Evolutionary conservation across 1,140 invertebrate genomes (phyloP).

Genomic region (Acromyrmex charruanus): DNA sequence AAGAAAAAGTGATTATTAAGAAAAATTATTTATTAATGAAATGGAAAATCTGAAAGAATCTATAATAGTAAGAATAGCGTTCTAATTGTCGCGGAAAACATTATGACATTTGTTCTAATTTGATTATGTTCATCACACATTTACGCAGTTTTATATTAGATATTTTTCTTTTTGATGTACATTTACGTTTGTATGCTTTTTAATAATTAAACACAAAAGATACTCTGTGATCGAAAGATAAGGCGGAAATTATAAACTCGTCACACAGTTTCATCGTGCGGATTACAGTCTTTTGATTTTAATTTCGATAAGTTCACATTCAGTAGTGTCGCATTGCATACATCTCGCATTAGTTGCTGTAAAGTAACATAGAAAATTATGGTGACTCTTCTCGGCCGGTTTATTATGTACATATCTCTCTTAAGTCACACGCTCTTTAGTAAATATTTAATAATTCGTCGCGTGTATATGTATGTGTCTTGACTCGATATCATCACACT

Average conservation of each 20-base stretch:
- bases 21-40: too few relatives aligned
- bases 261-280: neutral
- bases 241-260: slow-evolving; percentile 10
- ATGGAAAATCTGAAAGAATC: neutral
- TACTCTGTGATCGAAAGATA: neutral
- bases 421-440: slow-evolving; percentile 29
- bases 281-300: slow-evolving; percentile 34
- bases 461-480: slow-evolving; percentile 19
- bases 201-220: neutral
- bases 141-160: slow-evolving; percentile 21
- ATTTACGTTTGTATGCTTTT: neutral
- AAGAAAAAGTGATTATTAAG: too few relatives aligned
- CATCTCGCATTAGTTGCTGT: neutral
- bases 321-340: slow-evolving; percentile 9
- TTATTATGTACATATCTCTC: slow-evolving; percentile 45
- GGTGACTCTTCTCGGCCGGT: slow-evolving; percentile 30
- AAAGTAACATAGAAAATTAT: slow-evolving; percentile 42
- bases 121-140: slow-evolving; percentile 19
- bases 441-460: slow-evolving; percentile 72
- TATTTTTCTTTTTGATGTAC: neutral
- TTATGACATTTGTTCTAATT: neutral
- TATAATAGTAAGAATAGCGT: neutral
- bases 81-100: neutral
- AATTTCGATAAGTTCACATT: neutral
- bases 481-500: slow-evolving; percentile 62